These are phyloP conservation scores for Drosophila equinoxialis DNA, from an alignment of 1,140 invertebrate genomes.

Conservation along the genomic window DNA sequence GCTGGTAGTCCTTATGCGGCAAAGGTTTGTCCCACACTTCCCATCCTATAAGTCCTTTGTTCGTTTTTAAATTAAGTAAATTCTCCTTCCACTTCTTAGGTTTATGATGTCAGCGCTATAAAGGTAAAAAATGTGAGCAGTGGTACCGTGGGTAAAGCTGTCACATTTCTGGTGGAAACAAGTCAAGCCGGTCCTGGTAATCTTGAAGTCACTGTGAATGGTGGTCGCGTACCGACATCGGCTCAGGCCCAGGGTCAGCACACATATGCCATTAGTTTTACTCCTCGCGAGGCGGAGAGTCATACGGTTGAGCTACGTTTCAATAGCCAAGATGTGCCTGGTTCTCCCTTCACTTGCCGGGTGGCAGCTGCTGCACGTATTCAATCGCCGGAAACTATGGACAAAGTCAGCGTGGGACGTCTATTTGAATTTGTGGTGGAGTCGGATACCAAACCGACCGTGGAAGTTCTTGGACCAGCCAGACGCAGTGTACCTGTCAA, in stretches of 20 bases:
- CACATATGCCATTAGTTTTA: conserved; percentile 98
- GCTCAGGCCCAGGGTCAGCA: conserved; percentile 97
- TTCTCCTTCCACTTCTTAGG: conserved; percentile 81
- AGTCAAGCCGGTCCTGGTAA: conserved; percentile 95
- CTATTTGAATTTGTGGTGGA: conserved; percentile 93
- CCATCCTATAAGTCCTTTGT: neutral
- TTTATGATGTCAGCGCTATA: conserved; percentile 97
- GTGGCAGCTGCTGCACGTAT: conserved; percentile 90
- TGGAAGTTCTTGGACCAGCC: conserved; percentile 91
- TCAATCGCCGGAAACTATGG: conserved; percentile 89
- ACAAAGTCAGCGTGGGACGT: conserved; percentile 95
- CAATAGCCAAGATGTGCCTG: conserved; percentile 97
- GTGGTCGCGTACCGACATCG: conserved; percentile 96
- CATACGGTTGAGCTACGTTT: conserved; percentile 97
- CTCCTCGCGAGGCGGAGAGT: conserved; percentile 92
- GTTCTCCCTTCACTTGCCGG: conserved; percentile 90
- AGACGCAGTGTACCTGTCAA: conserved; percentile 88
- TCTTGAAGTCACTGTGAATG: conserved; percentile 98
- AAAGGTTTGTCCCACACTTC: conserved; percentile 85
- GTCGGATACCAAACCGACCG: conserved; percentile 88
- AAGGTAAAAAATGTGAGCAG: conserved; percentile 95
- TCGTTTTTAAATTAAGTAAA: neutral
- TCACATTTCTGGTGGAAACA: conserved; percentile 98
- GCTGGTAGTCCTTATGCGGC: conserved; percentile 95
- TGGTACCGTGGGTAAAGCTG: conserved; percentile 95